phyloP scores from a whole-genome alignment of 2,888 invertebrate genomes.

The Synanthedon andrenaeformis region DNA sequence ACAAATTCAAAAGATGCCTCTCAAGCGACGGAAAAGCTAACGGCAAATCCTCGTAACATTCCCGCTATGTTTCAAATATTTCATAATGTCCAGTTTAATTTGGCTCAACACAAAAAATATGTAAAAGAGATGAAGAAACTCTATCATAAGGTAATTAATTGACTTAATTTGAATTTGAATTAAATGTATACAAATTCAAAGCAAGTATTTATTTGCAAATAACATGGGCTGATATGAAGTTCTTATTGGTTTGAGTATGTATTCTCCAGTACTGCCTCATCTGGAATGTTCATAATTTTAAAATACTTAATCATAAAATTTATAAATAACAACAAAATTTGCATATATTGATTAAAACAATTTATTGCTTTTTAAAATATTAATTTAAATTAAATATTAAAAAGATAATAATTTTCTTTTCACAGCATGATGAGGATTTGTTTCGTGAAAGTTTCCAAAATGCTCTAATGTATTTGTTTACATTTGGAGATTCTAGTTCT shows the following conservation, averaged over 20 bases:
- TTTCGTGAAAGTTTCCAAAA: conserved; percentile 76
- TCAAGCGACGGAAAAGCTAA: conserved; percentile 21
- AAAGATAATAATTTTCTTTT: conserved; percentile 3
- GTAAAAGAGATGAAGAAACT: conserved; percentile 72
- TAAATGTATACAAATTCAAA: conserved; percentile 11
- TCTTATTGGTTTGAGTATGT: no score
- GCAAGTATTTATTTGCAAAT: no score
- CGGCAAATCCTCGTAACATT: conserved; percentile 56
- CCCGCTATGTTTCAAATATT: conserved; percentile 67
- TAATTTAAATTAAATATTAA: no score
- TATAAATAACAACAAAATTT: no score
- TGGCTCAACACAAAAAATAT: conserved; percentile 75
- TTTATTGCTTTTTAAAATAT: no score
- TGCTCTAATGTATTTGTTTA: conserved; percentile 74
- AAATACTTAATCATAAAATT: no score
- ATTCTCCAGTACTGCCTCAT: no score
- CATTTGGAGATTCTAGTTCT: conserved; percentile 75
- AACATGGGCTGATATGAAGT: no score
- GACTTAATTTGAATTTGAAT: no score
- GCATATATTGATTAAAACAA: no score
- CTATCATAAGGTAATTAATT: conserved; percentile 66
- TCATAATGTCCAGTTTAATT: conserved; percentile 73
- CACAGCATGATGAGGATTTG: conserved; percentile 53
- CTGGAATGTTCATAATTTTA: no score
- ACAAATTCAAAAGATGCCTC: conserved; percentile 28